Conservation (phyloP, 2,888 invertebrate species). For the Epinotia ramella region DNA sequence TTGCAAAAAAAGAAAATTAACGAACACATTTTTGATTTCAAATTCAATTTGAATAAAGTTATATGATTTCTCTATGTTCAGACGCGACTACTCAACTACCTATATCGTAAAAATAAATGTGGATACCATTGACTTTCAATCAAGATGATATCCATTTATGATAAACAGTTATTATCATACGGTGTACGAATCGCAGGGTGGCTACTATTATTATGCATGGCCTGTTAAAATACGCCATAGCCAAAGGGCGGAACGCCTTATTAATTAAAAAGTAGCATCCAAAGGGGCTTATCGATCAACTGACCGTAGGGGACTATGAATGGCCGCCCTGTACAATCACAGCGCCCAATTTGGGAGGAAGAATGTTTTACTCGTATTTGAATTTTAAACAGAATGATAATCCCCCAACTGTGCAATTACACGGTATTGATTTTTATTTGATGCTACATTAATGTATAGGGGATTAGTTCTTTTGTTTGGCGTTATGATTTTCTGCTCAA, state of each 20-base stretch:
- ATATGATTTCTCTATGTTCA: not conserved
- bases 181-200: not conserved
- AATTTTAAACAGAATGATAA: slow-evolving; percentile 44
- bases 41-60: not conserved
- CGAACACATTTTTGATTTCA: too few relatives aligned
- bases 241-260: slow-evolving; percentile 34
- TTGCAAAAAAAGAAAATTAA: too few relatives aligned
- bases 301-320: slow-evolving; percentile 32
- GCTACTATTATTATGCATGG: slow-evolving; percentile 6
- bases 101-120: not conserved
- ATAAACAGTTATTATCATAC: slow-evolving; percentile 7
- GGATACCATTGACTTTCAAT: not conserved
- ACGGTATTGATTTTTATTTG: slow-evolving; percentile 45
- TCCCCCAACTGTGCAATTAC: slow-evolving; percentile 44
- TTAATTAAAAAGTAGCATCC: slow-evolving; percentile 40
- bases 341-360: slow-evolving; percentile 31
- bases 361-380: slow-evolving; percentile 44
- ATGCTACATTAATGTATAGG: slow-evolving; percentile 45
- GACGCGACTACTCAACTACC: not conserved
- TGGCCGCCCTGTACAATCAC: slow-evolving; percentile 34
- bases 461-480: slow-evolving; percentile 42
- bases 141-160: not conserved
- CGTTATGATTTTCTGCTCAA: slow-evolving; percentile 39
- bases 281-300: slow-evolving; percentile 41
- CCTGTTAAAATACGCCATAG: slow-evolving; percentile 14